A percentile compares a stretch with the other conserved stretches of the same genome.
phyloP scores from a whole-genome alignment of 2,113 vertebrate genomes.

The Alces alces region DNA sequence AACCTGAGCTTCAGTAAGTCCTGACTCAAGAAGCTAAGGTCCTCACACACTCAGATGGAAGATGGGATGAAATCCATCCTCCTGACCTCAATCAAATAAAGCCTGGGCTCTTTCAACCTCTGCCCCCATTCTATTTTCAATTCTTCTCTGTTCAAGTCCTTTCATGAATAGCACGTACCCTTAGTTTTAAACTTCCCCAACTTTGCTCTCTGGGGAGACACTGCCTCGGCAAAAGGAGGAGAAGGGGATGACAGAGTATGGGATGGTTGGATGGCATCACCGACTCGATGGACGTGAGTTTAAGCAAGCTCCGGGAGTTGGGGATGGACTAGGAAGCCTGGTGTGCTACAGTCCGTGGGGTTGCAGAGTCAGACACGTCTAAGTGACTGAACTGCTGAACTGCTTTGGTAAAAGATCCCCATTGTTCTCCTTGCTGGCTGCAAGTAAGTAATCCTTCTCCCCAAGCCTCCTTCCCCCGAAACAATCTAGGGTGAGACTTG shows the following conservation, averaged over 20 bases:
- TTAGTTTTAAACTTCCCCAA: neutral
- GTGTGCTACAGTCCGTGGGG: neutral
- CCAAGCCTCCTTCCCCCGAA: neutral
- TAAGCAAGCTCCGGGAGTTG: neutral
- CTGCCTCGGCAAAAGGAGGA: neutral
- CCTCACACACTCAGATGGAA: neutral
- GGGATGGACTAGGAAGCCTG: neutral
- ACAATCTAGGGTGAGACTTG: neutral
- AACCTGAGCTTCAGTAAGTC: neutral
- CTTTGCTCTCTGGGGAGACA: neutral
- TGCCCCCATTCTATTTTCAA: neutral
- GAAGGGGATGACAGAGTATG: accelerated
- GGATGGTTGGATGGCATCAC: neutral
- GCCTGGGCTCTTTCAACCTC: neutral
- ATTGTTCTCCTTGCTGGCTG: neutral
- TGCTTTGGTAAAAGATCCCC: neutral
- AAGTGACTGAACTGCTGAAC: neutral
- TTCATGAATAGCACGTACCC: neutral
- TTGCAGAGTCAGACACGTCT: neutral
- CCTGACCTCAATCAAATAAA: neutral
- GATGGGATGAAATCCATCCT: neutral
- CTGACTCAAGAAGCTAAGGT: neutral
- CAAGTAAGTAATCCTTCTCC: neutral
- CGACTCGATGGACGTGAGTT: accelerated
- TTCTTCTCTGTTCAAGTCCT: neutral